Percentiles rank a stretch among this genome's conserved stretches.
Conservation (phyloP, 2,888 invertebrate genomes). For the Drosophila mimica region DNA sequence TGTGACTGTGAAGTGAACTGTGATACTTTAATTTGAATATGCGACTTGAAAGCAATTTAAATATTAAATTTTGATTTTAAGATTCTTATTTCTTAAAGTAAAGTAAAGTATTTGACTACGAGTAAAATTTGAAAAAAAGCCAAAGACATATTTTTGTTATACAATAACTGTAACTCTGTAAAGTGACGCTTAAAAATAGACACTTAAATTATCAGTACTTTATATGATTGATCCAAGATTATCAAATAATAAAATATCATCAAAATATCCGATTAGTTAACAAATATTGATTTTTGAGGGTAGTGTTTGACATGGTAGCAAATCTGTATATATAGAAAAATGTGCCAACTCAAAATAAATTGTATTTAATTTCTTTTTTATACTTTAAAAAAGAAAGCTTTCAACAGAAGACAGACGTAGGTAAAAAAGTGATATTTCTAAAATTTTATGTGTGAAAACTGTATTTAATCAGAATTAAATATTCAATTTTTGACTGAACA, state of each 20-base stretch:
- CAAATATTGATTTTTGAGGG: neutral
- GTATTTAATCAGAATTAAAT: neutral
- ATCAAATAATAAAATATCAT: neutral
- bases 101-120: neutral
- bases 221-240: neutral
- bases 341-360: neutral
- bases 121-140: neutral
- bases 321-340: neutral
- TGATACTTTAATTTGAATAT: neutral
- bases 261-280: neutral
- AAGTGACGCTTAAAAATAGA: neutral
- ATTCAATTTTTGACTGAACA: neutral
- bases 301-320: rapidly evolving
- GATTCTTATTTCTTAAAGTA: no score
- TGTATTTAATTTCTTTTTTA: neutral
- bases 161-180: neutral
- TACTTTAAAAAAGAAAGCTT: neutral
- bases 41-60: neutral
- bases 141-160: neutral
- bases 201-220: neutral
- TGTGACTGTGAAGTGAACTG: slow-evolving; percentile 18
- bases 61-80: neutral
- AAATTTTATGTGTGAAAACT: neutral
- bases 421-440: neutral
- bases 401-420: neutral